Conservation (phyloP, 2,113 vertebrate genomes). For the Sorex araneus region DNA sequence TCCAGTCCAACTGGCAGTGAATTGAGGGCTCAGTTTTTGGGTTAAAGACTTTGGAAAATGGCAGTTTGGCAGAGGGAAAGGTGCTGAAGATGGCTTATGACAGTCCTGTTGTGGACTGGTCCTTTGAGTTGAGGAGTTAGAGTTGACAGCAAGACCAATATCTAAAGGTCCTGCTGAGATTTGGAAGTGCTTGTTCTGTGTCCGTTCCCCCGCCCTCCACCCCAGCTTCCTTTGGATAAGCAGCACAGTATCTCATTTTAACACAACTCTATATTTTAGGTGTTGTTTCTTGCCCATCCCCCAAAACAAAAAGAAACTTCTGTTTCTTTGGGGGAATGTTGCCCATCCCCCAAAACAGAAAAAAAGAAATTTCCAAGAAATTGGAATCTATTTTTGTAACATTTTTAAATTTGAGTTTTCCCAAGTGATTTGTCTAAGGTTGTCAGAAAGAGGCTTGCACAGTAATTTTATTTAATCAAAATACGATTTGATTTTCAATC, state of each 20-base stretch:
- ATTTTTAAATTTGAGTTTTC: slow-evolving; percentile 35
- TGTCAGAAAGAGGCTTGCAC: not conserved
- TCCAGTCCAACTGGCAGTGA: no score
- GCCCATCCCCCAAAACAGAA: not conserved
- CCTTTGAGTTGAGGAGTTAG: not conserved
- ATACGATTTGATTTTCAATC: slow-evolving; percentile 34
- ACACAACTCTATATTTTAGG: not conserved
- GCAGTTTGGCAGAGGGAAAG: not conserved
- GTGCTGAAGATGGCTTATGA: not conserved
- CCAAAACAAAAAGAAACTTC: no score
- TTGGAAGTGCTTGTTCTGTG: not conserved
- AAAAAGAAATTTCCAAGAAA: no score
- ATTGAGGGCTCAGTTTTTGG: no score
- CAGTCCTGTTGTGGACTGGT: not conserved
- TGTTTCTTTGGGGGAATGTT: no score
- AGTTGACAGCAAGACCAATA: not conserved
- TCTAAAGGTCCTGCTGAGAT: not conserved
- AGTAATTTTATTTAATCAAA: slow-evolving; percentile 51
- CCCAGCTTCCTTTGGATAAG: no score
- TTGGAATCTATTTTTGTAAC: not conserved
- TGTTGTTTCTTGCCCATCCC: slow-evolving; percentile 1
- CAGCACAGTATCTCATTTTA: not conserved
- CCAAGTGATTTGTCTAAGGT: slow-evolving; percentile 28
- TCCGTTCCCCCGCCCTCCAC: not conserved
- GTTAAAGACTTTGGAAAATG: not conserved